Evolutionary conservation across 2,113 vertebrate species (phyloP).

Genomic region (Cathartes aura): DNA sequence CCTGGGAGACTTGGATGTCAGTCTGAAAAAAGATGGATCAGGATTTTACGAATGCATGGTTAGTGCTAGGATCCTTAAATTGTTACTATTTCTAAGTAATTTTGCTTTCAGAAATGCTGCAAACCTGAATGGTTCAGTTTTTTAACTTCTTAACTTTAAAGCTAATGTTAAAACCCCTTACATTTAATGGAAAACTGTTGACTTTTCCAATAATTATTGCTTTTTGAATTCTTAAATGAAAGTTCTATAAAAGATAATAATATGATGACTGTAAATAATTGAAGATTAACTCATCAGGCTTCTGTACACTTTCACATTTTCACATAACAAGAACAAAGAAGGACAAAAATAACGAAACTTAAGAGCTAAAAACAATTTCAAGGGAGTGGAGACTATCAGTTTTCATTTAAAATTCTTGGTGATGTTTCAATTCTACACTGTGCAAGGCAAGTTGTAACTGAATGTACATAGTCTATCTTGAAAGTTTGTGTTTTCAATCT

Average conservation of each 20-base stretch:
- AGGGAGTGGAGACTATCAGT: not conserved
- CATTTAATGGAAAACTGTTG: not conserved
- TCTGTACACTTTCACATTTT: not conserved
- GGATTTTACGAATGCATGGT: not conserved
- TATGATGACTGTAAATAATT: not conserved
- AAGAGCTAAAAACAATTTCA: not conserved
- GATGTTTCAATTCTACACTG: not conserved
- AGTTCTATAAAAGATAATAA: not conserved
- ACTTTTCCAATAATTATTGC: not conserved
- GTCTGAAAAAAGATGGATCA: not conserved
- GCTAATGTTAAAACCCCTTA: accelerated
- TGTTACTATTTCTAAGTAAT: not conserved
- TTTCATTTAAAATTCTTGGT: not conserved
- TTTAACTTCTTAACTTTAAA: not conserved
- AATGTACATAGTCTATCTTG: not conserved
- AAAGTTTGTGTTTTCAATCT: not conserved
- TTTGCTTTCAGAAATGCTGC: not conserved
- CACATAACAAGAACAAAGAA: not conserved
- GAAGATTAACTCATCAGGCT: not conserved
- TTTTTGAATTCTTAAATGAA: not conserved
- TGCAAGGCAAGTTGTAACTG: not conserved
- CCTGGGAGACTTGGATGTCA: not conserved
- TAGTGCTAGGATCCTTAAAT: not conserved
- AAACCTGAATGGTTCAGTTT: not conserved
- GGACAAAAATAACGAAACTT: not conserved